These are phyloP conservation scores for Rhabdomys dilectus DNA, from an alignment of 2,113 vertebrate genomes.

Conservation along the genomic window DNA sequence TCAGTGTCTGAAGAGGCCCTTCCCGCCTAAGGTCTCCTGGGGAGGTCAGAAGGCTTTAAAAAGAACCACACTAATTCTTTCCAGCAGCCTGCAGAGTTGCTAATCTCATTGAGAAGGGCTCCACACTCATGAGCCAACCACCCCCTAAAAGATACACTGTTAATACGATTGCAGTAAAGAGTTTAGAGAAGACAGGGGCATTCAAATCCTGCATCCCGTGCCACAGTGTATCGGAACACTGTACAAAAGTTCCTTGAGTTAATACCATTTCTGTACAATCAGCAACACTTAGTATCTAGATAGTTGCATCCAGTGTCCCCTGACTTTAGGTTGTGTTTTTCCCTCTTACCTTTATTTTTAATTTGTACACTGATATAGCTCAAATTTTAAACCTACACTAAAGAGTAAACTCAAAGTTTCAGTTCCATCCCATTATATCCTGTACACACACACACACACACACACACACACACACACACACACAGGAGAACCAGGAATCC, in stretches of 20 bases:
- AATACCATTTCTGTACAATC: neutral
- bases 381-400: neutral
- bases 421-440: neutral
- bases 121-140: neutral
- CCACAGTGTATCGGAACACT: neutral
- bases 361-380: neutral
- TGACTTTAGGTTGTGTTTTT: neutral
- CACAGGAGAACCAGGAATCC: neutral
- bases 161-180: neutral
- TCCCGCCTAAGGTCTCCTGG: neutral
- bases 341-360: neutral
- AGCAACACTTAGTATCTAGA: no score
- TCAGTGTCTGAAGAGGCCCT: no score
- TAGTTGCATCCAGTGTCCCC: neutral
- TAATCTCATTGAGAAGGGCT: neutral
- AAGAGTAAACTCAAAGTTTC: neutral
- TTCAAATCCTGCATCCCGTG: neutral
- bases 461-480: neutral
- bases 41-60: neutral
- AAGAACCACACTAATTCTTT: neutral
- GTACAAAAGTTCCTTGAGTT: neutral
- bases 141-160: neutral
- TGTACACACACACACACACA: neutral
- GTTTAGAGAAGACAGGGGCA: neutral
- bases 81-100: neutral